These are phyloP conservation scores for Anneissia japonica DNA, from an alignment of 35 echinoderm and acorn worm genomes.

Conservation along the genomic window DNA sequence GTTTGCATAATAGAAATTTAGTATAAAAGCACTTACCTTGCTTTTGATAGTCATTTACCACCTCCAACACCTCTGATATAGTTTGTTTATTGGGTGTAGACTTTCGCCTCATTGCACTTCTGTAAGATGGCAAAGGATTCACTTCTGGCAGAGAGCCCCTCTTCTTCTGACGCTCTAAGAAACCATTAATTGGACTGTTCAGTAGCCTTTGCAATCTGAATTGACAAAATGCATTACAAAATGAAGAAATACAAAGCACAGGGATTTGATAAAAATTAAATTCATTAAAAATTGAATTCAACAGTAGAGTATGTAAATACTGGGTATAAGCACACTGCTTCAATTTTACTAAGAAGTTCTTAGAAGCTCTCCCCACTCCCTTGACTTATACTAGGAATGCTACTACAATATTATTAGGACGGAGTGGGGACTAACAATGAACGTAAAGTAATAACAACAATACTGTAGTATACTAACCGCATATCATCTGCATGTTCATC, in stretches of 20 bases:
- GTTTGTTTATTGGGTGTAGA: background rate
- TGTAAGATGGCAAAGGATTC: background rate
- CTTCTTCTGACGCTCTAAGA: background rate
- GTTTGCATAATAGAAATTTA: too few species aligned
- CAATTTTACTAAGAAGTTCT: too few species aligned
- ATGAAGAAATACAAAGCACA: too few species aligned
- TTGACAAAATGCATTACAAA: too few species aligned
- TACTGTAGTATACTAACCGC: conserved; percentile 41
- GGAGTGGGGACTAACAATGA: too few species aligned
- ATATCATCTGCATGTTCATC: conserved; percentile 71
- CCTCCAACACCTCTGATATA: background rate
- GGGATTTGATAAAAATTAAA: too few species aligned
- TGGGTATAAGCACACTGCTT: too few species aligned
- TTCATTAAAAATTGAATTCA: too few species aligned
- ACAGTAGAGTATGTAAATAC: too few species aligned
- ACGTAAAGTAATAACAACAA: too few species aligned
- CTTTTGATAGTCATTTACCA: background rate
- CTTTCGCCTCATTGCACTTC: background rate
- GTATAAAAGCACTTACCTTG: background rate
- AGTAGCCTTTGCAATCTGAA: background rate
- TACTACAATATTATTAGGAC: background rate
- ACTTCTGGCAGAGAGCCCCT: background rate
- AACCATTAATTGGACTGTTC: background rate
- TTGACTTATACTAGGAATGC: too few species aligned
- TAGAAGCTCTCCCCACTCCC: too few species aligned